phyloP scores from a whole-genome alignment of 2,797 vertebrate species.

The Strix occidentalis region DNA sequence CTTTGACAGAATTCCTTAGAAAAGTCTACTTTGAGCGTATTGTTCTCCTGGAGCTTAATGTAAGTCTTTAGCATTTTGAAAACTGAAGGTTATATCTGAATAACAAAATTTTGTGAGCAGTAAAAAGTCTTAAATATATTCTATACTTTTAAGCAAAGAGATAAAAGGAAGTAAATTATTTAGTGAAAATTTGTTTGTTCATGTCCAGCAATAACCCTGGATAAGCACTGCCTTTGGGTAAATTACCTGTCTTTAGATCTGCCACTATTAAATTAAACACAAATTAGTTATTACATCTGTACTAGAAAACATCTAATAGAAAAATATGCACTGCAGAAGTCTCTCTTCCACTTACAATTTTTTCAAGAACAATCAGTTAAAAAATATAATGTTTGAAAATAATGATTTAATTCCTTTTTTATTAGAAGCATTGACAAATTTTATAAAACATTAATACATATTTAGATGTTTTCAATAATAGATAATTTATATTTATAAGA shows the following conservation, averaged over 20 bases:
- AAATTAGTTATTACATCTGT: not conserved
- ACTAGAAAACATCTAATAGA: not conserved
- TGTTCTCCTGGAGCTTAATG: not conserved
- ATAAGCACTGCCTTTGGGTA: not conserved
- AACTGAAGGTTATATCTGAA: not conserved
- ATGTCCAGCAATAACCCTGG: not conserved
- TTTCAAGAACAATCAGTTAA: not conserved
- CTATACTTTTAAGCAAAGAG: not conserved
- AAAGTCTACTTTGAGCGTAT: not conserved
- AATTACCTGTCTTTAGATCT: not conserved
- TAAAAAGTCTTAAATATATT: not conserved
- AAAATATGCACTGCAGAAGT: not conserved
- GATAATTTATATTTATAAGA: not conserved
- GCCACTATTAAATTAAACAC: not conserved
- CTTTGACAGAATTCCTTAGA: not conserved
- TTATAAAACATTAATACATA: not conserved
- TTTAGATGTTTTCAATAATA: not conserved
- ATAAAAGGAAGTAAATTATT: not conserved
- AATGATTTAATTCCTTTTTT: not conserved
- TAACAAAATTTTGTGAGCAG: not conserved
- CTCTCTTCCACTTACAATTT: not conserved
- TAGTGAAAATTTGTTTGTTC: not conserved
- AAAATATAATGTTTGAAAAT: not conserved
- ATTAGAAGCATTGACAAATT: not conserved
- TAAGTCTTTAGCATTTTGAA: not conserved